Conservation (phyloP, 2,113 vertebrate genomes). For the Anguilla japonica region DNA sequence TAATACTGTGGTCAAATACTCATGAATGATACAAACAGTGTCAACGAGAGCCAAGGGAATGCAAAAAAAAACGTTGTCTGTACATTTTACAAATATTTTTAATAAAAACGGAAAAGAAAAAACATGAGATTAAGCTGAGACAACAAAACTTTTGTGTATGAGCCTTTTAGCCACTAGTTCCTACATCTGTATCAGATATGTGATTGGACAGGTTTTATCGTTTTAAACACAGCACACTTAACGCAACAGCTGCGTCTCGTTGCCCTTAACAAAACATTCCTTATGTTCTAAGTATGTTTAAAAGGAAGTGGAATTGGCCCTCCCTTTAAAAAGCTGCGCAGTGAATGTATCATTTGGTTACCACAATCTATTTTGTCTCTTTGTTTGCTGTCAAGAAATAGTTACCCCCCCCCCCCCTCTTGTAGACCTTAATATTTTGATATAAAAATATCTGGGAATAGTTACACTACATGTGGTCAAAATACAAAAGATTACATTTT, state of each 20-base stretch:
- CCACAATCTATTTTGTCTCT: not conserved
- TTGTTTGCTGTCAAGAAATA: not conserved
- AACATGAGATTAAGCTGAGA: not conserved
- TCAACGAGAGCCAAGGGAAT: not conserved
- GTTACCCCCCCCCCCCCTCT: not conserved
- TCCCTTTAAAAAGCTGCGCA: not conserved
- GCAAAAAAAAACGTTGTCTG: not conserved
- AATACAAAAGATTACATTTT: too few species aligned
- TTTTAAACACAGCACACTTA: not conserved
- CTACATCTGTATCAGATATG: not conserved
- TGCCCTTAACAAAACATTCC: slow-evolving; percentile 2
- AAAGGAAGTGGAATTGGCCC: not conserved
- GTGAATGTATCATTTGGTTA: not conserved
- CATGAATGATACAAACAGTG: not conserved
- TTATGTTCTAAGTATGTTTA: not conserved
- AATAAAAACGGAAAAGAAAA: slow-evolving; percentile 24
- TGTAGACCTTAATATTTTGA: too few species aligned
- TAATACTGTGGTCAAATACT: not conserved
- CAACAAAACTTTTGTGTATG: not conserved
- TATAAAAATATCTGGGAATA: too few species aligned
- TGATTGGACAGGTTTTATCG: not conserved
- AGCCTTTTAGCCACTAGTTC: not conserved
- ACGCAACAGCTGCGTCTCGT: not conserved
- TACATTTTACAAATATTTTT: slow-evolving; percentile 20
- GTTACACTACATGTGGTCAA: too few species aligned